Base-by-base conservation (phyloP, 1,140 invertebrate species). In the Dendrolimus kikuchii region DNA sequence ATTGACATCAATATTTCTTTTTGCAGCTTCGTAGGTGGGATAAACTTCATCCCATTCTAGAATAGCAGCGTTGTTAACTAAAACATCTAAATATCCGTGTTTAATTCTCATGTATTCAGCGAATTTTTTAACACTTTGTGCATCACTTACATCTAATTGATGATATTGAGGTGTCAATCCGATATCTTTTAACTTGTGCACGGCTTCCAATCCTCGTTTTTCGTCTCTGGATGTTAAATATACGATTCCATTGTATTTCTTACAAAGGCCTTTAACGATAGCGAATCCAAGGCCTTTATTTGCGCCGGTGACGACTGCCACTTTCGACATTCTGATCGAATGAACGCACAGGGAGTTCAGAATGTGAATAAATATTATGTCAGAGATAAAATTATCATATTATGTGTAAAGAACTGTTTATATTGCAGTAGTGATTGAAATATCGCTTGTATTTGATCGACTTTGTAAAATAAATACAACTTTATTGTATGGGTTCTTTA, bases 31-130 rank as follows among this genome's bases (percentile, higher is more conserved):
- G 39, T 82, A 78, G 66, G 91, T 90, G n/a, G 93, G 90, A 63
- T 91, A 91, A 5, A 92, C 88, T 62, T 81, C 71, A 45, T 77
- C 64, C 83, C 89, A 92, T 71, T 91, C 95, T 43, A 93, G 90
- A 57, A 95, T 94, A 0, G 90, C 95, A 47, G 95, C 95, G 88
- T 97, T 97, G 77, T 96, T 96, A 2, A 97, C 90, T 6, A 96
- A 77, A 37, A 96, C 72, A 87, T 97, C 95, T 5, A 97, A 67
- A 4, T 94, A 92, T 7, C 90, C 91, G 76, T 96, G 90, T 49
- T 88, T 90, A 46, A 86, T 71, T 73, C 91, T 86, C 0, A 97
- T 70, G 68, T 88, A 91, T 51, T 90, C 76, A 0, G 84, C 76
- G 10, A 95, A 89, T 9, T 65, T 71, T 7, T 87, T 71, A 38